These are phyloP conservation scores for Drosophila eohydei DNA, from an alignment of 2,888 invertebrate genomes.

Conservation along the genomic window DNA sequence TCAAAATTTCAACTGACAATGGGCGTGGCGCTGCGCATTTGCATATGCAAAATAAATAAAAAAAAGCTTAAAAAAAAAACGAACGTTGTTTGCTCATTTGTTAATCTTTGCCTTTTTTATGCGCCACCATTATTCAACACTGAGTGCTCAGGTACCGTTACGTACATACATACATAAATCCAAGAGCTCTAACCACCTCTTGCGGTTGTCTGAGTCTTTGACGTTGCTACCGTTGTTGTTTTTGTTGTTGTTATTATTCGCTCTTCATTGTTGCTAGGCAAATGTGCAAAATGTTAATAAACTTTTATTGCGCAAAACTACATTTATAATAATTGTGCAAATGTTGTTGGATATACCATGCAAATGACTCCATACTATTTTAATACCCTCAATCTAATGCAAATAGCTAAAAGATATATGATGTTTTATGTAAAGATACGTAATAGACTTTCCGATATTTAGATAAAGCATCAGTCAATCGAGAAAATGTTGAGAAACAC, in stretches of 20 bases:
- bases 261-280: conserved; percentile 59
- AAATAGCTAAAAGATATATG: neutral
- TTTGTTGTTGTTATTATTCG: conserved; percentile 12
- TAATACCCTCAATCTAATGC: neutral
- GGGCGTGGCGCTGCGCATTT: conserved; percentile 63
- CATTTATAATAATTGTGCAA: conserved; percentile 67
- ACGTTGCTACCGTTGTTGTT: conserved; percentile 33
- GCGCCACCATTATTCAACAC: conserved; percentile 73
- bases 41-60: conserved; percentile 53
- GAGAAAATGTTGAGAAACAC: no score
- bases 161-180: conserved; percentile 51
- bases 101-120: conserved; percentile 58
- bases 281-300: conserved; percentile 75
- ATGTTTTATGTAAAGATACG: neutral
- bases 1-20: conserved; percentile 55
- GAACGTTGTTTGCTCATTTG: conserved; percentile 63
- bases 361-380: conserved; percentile 49
- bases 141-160: conserved; percentile 75
- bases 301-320: conserved; percentile 71
- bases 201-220: conserved; percentile 63
- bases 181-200: conserved; percentile 60
- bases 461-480: no score
- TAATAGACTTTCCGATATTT: neutral
- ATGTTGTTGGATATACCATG: conserved; percentile 41
- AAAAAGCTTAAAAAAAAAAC: conserved; percentile 29